Percentiles rank a stretch among this genome's conserved stretches.
These are phyloP conservation scores for Sminthurinus aureus DNA, from an alignment of 2,888 invertebrate genomes.

Conservation along the genomic window DNA sequence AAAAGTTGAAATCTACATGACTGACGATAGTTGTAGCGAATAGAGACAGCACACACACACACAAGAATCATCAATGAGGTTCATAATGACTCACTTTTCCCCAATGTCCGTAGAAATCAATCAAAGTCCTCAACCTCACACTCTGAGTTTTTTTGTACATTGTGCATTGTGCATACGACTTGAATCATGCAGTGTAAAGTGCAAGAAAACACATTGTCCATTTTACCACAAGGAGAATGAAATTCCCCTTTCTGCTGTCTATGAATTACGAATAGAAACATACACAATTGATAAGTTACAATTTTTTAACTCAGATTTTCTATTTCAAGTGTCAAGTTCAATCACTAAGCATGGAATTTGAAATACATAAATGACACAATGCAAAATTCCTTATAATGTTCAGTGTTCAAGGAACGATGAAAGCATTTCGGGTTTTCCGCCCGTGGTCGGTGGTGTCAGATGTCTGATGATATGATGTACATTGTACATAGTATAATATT, in stretches of 20 bases:
- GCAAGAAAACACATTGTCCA: too few species aligned
- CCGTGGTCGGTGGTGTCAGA: not conserved
- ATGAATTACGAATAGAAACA: too few species aligned
- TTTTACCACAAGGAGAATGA: too few species aligned
- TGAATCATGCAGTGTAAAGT: too few species aligned
- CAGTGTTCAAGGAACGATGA: not conserved
- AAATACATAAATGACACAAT: not conserved
- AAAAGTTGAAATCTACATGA: not conserved
- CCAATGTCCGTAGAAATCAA: conserved; percentile 16
- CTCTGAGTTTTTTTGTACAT: not conserved
- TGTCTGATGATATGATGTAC: too few species aligned
- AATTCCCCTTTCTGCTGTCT: too few species aligned
- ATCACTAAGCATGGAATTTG: not conserved
- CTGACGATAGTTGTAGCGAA: not conserved
- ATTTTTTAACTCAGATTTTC: not conserved
- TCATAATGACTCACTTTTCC: conserved; percentile 15
- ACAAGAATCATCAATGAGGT: not conserved
- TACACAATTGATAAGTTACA: too few species aligned
- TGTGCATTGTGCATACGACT: too few species aligned
- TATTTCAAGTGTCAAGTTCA: not conserved
- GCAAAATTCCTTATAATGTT: not conserved
- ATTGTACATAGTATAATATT: too few species aligned
- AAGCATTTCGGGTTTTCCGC: not conserved
- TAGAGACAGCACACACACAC: not conserved
- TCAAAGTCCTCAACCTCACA: conserved; percentile 5